Conservation (phyloP, 1,140 invertebrate genomes). For the Aradophagus sp. region DNA sequence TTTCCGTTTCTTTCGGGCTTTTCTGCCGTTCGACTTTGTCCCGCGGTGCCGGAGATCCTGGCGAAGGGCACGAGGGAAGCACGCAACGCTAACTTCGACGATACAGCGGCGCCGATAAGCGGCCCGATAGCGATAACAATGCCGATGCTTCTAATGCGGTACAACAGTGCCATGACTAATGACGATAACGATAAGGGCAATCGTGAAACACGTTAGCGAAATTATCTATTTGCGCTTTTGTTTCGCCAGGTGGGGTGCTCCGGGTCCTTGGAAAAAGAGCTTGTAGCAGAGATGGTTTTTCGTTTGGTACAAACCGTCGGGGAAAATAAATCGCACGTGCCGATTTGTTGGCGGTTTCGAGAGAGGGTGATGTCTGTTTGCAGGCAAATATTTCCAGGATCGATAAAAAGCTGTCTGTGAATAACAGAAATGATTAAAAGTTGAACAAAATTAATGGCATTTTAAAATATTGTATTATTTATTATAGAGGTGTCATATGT, state of each 20-base stretch:
- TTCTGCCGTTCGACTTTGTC: constrained; percentile 35
- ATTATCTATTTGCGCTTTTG: constrained; percentile 60
- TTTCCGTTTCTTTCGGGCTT: constrained; percentile 44
- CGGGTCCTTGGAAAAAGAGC: too few species aligned
- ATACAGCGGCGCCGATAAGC: constrained; percentile 65
- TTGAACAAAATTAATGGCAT: too few species aligned
- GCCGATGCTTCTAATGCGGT: constrained; percentile 63
- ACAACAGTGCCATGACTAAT: constrained; percentile 66
- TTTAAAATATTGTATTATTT: too few species aligned
- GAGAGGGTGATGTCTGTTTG: too few species aligned
- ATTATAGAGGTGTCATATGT: too few species aligned
- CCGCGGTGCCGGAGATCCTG: constrained; percentile 15
- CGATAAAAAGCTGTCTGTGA: too few species aligned
- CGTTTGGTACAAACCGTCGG: too few species aligned
- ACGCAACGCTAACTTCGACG: constrained; percentile 63
- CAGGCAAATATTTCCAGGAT: too few species aligned
- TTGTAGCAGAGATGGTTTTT: too few species aligned
- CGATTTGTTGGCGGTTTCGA: too few species aligned
- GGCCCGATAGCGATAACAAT: constrained; percentile 63
- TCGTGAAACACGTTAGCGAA: constrained; percentile 66
- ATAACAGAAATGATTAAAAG: too few species aligned
- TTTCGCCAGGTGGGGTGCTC: constrained; percentile 11
- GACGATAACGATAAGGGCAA: constrained; percentile 67
- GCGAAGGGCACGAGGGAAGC: constrained; percentile 44
- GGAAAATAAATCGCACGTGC: too few species aligned